These are phyloP conservation scores for Teinopalpus imperialis DNA, from an alignment of 2,888 invertebrate genomes.

Conservation along the genomic window DNA sequence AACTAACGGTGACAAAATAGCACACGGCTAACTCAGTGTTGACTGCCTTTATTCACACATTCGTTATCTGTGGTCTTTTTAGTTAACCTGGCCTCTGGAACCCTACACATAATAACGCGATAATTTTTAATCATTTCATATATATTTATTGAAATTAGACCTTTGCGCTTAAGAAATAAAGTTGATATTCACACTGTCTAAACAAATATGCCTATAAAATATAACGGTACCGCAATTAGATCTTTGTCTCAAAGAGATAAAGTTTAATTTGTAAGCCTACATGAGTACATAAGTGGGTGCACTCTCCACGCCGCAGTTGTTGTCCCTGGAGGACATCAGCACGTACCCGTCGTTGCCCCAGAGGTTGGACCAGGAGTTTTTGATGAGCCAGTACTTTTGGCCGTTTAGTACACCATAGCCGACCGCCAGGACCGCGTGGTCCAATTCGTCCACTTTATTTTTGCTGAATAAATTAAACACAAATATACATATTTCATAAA, in stretches of 20 bases:
- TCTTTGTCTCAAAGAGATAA: background rate
- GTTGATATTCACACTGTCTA: background rate
- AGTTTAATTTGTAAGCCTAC: conserved; percentile 43
- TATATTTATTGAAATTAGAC: too few species aligned
- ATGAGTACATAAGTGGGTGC: conserved; percentile 92
- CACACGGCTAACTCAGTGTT: too few species aligned
- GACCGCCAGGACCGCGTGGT: conserved; percentile 96
- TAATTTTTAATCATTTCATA: too few species aligned
- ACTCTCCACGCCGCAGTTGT: conserved; percentile 96
- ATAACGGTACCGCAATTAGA: background rate
- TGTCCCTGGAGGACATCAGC: conserved; percentile 93
- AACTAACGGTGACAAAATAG: too few species aligned
- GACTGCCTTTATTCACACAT: too few species aligned
- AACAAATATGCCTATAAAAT: too few species aligned
- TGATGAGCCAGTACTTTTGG: conserved; percentile 94
- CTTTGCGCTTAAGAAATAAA: too few species aligned
- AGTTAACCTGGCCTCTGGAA: too few species aligned
- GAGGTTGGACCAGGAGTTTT: conserved; percentile 98
- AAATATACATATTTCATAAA: background rate
- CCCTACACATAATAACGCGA: too few species aligned
- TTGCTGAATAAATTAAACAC: conserved; percentile 79
- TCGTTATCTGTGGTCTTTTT: too few species aligned
- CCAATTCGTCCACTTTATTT: conserved; percentile 89
- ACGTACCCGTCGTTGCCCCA: conserved; percentile 99
- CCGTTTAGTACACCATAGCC: conserved; percentile 94